Evolutionary conservation across 2,888 invertebrate genomes (phyloP).

Genomic region (Dyspetes luteomarginatus): DNA sequence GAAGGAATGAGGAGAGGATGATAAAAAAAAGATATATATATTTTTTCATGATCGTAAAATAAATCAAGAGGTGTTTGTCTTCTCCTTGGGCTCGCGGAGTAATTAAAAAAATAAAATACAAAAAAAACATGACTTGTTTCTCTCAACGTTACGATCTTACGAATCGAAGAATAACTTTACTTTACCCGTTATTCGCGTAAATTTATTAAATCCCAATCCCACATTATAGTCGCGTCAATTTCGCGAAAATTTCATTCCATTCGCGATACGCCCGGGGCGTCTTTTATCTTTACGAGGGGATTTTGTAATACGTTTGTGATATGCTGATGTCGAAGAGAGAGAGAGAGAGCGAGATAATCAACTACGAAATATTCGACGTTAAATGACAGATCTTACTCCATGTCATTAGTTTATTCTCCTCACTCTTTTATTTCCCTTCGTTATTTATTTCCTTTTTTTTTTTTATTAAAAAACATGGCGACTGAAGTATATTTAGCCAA

Average conservation of each 20-base stretch:
- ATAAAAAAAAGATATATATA: background rate
- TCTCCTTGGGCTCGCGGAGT: background rate
- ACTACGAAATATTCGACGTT: background rate
- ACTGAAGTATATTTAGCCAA: too few relatives aligned
- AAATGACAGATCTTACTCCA: background rate
- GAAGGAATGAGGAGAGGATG: background rate
- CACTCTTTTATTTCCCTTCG: background rate
- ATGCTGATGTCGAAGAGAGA: background rate
- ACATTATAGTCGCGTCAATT: constrained; percentile 12
- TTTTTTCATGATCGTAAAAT: constrained; percentile 29
- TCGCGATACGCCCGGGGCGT: background rate
- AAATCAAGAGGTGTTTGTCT: constrained; percentile 16
- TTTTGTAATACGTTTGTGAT: background rate
- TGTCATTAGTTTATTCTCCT: background rate
- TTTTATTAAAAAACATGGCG: too few relatives aligned
- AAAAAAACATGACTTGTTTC: constrained; percentile 14
- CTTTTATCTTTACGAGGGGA: constrained; percentile 48
- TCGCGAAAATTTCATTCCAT: background rate
- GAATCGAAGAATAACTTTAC: constrained; percentile 27
- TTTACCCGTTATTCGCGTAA: constrained; percentile 34
- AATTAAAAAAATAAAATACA: background rate
- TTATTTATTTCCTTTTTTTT: background rate
- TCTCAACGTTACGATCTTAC: constrained; percentile 5
- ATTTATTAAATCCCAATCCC: constrained; percentile 25
- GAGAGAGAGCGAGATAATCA: background rate